phyloP scores from a whole-genome alignment of 2,797 vertebrate species.

The Bradypodion ventrale region DNA sequence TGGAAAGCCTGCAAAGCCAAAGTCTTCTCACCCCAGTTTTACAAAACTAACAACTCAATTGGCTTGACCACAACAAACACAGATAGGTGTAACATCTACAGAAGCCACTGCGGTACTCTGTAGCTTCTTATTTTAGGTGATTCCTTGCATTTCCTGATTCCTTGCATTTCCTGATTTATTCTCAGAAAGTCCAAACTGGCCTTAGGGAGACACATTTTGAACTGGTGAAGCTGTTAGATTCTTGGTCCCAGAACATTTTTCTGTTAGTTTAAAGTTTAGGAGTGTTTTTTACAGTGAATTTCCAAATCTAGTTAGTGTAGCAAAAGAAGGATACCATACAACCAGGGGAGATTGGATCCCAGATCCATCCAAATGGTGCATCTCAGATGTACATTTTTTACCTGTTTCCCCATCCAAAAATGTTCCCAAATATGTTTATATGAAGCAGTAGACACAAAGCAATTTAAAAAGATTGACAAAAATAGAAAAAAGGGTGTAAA shows the following conservation, averaged over 20 bases:
- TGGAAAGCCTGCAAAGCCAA: not conserved
- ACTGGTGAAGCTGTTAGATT: not conserved
- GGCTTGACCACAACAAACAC: not conserved
- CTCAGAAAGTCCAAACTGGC: not conserved
- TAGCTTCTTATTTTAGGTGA: not conserved
- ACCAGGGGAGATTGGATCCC: not conserved
- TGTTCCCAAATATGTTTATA: not conserved
- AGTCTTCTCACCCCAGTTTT: not conserved
- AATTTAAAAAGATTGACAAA: too few species aligned
- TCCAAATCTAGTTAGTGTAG: not conserved
- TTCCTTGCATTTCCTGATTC: not conserved
- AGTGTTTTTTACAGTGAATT: too few species aligned
- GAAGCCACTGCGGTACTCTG: not conserved
- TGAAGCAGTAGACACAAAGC: not conserved
- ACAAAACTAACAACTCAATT: not conserved
- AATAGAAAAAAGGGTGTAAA: not conserved
- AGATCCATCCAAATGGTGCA: not conserved
- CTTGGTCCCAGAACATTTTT: not conserved
- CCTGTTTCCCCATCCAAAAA: not conserved
- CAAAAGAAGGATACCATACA: not conserved
- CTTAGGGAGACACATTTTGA: not conserved
- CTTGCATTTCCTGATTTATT: not conserved
- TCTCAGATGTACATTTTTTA: not conserved
- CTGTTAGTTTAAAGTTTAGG: not conserved
- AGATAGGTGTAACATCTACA: not conserved